These are phyloP conservation scores for Hippocampus abdominalis DNA, from an alignment of 2,113 vertebrate species.

Conservation along the genomic window DNA sequence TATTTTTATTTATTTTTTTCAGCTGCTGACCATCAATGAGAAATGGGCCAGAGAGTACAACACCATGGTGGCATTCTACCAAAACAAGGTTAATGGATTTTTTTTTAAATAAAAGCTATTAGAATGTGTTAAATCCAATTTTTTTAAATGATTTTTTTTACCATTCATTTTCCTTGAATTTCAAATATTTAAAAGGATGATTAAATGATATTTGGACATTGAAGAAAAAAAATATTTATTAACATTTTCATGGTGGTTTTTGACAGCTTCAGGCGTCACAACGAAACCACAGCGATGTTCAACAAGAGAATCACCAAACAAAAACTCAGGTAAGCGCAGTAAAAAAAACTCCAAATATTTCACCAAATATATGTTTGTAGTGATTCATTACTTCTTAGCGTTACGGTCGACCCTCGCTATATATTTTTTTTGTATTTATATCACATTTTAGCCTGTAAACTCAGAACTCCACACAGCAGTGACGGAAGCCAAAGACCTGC, in stretches of 20 bases:
- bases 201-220: background rate
- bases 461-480: background rate
- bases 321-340: background rate
- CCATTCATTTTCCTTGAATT: too few species aligned
- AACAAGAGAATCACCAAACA: background rate
- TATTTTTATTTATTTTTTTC: background rate
- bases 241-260: background rate
- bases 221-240: background rate
- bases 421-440: too few species aligned
- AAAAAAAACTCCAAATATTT: background rate
- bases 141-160: background rate
- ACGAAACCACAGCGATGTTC: background rate
- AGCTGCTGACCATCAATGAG: conserved; percentile 1
- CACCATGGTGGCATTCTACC: conserved; percentile 4
- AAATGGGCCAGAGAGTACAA: conserved; percentile 6
- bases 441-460: background rate
- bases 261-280: background rate
- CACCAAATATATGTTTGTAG: background rate
- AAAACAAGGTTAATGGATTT: background rate
- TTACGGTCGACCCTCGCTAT: too few species aligned
- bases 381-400: too few species aligned
- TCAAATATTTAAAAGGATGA: too few species aligned
- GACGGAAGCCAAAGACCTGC: background rate
- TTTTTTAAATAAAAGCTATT: background rate
- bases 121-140: background rate